A percentile compares a stretch with the other conserved stretches of the same genome.
phyloP scores from a whole-genome alignment of 2,113 vertebrate genomes.

The Brachionichthys hirsutus region DNA sequence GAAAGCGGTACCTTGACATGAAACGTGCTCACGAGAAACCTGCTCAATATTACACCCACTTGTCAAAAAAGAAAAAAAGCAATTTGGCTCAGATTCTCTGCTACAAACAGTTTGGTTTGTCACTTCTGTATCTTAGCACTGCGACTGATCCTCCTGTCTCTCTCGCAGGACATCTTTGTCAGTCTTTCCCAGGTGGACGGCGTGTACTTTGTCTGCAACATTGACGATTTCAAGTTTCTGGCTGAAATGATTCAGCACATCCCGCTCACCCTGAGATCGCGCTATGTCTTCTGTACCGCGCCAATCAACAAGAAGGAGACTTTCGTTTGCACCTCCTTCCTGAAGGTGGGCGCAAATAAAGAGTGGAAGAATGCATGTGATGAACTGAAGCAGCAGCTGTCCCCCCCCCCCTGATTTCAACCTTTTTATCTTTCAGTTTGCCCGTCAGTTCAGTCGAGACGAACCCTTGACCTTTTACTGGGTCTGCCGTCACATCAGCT shows the following conservation, averaged over 20 bases:
- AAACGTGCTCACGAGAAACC: neutral
- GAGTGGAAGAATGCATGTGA: neutral
- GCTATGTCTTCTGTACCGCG: conserved; percentile 97
- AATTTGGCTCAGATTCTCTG: too few species aligned
- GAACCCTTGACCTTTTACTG: conserved; percentile 92
- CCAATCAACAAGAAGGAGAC: conserved; percentile 96
- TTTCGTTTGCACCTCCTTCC: conserved; percentile 91
- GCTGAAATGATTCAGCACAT: conserved; percentile 99
- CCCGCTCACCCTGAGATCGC: conserved; percentile 87
- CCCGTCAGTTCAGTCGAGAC: conserved; percentile 93
- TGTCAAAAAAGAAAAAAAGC: too few species aligned
- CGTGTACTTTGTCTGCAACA: conserved; percentile 96
- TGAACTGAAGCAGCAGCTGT: neutral
- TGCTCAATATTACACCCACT: too few species aligned
- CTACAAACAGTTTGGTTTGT: neutral
- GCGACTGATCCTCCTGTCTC: neutral
- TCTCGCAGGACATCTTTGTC: conserved; percentile 93
- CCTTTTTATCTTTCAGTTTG: conserved; percentile 81
- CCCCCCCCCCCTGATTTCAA: neutral
- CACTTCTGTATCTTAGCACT: neutral
- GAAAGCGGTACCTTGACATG: neutral
- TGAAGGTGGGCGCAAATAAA: conserved; percentile 81
- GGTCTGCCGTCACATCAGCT: conserved; percentile 87
- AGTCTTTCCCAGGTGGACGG: conserved; percentile 96
- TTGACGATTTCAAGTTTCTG: conserved; percentile 97